Evolutionary conservation across 2,113 vertebrate species (phyloP).

Genomic region (Capra hircus): DNA sequence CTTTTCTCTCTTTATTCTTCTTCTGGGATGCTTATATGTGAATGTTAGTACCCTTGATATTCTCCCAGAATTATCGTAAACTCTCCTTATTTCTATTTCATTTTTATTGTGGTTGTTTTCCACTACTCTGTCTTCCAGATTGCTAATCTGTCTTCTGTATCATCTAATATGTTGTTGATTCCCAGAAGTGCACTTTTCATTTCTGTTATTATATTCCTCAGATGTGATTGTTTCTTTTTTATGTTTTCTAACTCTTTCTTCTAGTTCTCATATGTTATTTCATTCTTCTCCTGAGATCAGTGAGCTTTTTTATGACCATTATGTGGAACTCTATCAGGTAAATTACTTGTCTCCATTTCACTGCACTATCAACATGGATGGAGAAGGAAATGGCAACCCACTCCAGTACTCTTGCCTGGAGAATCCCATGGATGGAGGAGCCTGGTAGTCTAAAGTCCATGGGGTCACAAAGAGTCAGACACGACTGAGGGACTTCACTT

Average conservation of each 20-base stretch:
- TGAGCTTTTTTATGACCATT: not conserved
- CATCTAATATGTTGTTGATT: not conserved
- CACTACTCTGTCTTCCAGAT: not conserved
- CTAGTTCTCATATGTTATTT: not conserved
- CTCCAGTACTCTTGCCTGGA: too few species aligned
- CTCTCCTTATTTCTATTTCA: not conserved
- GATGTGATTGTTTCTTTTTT: not conserved
- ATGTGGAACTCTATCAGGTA: not conserved
- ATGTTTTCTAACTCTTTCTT: not conserved
- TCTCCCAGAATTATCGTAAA: not conserved
- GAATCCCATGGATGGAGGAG: too few species aligned
- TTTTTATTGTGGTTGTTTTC: not conserved
- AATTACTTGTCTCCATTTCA: not conserved
- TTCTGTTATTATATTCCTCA: not conserved
- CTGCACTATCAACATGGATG: not conserved
- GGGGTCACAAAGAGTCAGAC: too few species aligned
- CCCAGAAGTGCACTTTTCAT: not conserved
- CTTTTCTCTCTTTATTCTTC: not conserved
- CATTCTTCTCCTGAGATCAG: not conserved
- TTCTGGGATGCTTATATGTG: not conserved
- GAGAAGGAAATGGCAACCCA: not conserved
- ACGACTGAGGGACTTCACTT: too few species aligned
- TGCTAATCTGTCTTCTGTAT: not conserved
- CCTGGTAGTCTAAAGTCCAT: too few species aligned
- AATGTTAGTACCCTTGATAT: not conserved